Evolutionary conservation across 2,113 vertebrate species (phyloP).

Genomic region (Chaetura pelagica): DNA sequence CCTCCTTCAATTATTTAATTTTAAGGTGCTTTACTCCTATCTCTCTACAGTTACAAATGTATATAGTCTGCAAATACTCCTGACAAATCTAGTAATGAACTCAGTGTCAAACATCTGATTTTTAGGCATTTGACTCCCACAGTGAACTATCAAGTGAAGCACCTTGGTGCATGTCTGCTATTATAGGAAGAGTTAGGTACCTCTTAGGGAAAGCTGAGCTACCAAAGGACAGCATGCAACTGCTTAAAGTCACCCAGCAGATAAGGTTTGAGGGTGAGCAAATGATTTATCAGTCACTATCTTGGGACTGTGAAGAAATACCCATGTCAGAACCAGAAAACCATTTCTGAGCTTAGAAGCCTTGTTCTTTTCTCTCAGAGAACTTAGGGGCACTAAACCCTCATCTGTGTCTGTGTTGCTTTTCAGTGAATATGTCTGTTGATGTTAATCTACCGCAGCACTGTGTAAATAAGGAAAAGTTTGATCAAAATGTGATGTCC

Average conservation of each 20-base stretch:
- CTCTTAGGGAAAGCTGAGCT: not conserved
- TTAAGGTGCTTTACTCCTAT: slow-evolving; percentile 43
- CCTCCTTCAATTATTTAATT: slow-evolving; percentile 69
- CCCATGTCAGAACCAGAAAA: not conserved
- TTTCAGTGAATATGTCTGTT: not conserved
- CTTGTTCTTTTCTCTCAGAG: not conserved
- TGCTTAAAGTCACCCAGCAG: not conserved
- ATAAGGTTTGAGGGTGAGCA: not conserved
- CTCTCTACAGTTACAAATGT: not conserved
- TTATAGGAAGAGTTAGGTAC: not conserved
- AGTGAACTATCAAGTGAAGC: not conserved
- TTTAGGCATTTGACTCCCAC: not conserved
- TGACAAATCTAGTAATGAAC: not conserved
- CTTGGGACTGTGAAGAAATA: not conserved
- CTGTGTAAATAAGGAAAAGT: not conserved
- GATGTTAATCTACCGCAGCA: not conserved
- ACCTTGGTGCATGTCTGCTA: not conserved
- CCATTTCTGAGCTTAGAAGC: not conserved
- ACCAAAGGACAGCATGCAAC: not conserved
- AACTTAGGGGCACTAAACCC: not conserved
- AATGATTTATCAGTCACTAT: not conserved
- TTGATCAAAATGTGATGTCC: not conserved
- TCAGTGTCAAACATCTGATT: not conserved
- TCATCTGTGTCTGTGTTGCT: not conserved
- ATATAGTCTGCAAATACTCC: not conserved